These are phyloP conservation scores for Agapornis roseicollis DNA, from an alignment of 2,113 vertebrate genomes.

Conservation along the genomic window DNA sequence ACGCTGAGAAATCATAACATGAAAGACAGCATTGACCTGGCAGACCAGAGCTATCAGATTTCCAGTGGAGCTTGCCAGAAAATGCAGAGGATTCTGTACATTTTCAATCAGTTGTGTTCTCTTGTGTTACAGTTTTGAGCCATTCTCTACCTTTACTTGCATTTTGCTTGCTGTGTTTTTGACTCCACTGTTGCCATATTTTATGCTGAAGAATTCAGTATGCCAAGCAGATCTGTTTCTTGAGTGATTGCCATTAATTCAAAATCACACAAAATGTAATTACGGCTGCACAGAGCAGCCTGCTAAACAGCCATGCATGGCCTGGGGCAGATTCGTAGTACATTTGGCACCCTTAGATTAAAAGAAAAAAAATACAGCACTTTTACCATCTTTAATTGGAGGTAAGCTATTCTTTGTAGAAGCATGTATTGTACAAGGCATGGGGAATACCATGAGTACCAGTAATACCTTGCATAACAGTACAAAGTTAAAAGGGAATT, in stretches of 20 bases:
- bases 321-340: neutral
- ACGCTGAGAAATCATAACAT: neutral
- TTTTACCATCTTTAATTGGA: slow-evolving; percentile 28
- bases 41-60: neutral
- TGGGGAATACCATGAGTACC: slow-evolving; percentile 67
- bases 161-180: neutral
- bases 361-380: neutral
- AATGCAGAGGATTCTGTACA: neutral
- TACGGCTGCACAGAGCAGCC: neutral
- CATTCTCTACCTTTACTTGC: neutral
- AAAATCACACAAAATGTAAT: neutral
- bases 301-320: neutral
- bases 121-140: neutral
- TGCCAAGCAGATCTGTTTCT: neutral
- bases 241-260: neutral
- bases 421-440: slow-evolving; percentile 28
- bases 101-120: neutral
- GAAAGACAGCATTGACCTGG: neutral
- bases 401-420: slow-evolving; percentile 39
- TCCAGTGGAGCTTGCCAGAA: neutral
- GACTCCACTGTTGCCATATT: neutral
- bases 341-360: neutral
- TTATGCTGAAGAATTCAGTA: neutral
- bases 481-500: slow-evolving; percentile 47
- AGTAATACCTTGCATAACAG: slow-evolving; percentile 66